These are phyloP conservation scores for Anastrepha ludens DNA, from an alignment of 1,140 invertebrate species.

Conservation along the genomic window DNA sequence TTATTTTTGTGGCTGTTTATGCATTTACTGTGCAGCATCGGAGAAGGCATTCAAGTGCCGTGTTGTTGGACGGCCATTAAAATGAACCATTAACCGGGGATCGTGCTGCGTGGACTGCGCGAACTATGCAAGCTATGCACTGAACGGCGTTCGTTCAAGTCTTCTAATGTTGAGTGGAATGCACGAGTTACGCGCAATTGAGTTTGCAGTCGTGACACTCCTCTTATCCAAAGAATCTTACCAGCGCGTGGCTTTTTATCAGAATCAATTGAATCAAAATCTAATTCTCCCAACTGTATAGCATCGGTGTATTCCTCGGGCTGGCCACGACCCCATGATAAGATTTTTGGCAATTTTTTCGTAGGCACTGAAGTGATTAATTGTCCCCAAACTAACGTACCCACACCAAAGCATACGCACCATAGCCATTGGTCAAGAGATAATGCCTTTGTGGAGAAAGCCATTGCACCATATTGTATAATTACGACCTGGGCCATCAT, in stretches of 20 bases:
- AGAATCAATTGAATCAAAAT: conserved; percentile 87
- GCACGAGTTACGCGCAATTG: conserved; percentile 75
- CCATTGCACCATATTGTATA: conserved; percentile 97
- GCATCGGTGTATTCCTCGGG: conserved; percentile 90
- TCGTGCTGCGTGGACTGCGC: too few species aligned
- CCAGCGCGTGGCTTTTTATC: conserved; percentile 94
- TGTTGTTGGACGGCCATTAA: not conserved
- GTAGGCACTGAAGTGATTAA: conserved; percentile 97
- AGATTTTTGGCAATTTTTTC: conserved; percentile 93
- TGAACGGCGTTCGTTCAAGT: too few species aligned
- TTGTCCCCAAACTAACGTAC: conserved; percentile 97
- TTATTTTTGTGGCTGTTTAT: conserved; percentile 56
- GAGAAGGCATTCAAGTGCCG: conserved; percentile 53
- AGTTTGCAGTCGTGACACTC: conserved; percentile 97
- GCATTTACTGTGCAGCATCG: conserved; percentile 60
- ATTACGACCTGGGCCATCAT: conserved; percentile 95
- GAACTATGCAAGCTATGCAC: too few species aligned
- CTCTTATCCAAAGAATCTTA: conserved; percentile 99
- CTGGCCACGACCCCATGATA: conserved; percentile 94
- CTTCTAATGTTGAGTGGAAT: too few species aligned
- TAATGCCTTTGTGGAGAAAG: conserved; percentile 94
- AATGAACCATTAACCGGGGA: too few species aligned
- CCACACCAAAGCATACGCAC: conserved; percentile 98
- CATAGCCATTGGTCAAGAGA: conserved; percentile 98
- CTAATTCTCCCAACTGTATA: conserved; percentile 90